Evolutionary conservation across 1,140 invertebrate genomes (phyloP), one percentile per base, ranked within the genome.

Genomic region (Pseudomyrmex sp.): DNA sequence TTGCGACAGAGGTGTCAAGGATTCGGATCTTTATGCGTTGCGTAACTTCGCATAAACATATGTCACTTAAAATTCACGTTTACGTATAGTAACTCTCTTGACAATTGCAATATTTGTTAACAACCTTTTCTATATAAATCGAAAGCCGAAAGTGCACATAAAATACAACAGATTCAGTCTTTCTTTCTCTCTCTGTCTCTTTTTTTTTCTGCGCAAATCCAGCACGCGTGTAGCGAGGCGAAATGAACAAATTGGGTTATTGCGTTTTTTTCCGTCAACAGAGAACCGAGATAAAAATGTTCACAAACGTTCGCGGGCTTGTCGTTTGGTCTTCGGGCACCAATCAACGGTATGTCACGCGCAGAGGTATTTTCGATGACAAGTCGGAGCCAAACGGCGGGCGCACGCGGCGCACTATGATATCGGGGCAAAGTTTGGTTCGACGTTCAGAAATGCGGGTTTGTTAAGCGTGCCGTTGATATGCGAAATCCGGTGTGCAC

Each of bases 321-420:
- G 18, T 56, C 26, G 76, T 54, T 63, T n/a, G 66, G 44, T 63
- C 35, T 72, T 63, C 23, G 48, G 77, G 59, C 50, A 23, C 35
- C 65, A 68, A 80, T 84, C 83, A 70, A 80, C 66, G 59, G 46
- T 82, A 59, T 70, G 83, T 80, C 83, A 84, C 26, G 48, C 58
- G 23, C 75, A 84, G 75, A 70, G 74, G 61, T 62, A 68, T 83
- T 83, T 79, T 52, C 82, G 65, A 65, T 83, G 74, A 83, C 54
- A 50, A 20, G 46, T 46, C 12, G n/a, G 23, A 52, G 54, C 44
- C 76, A 59, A 80, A 80, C 66, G 23, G 12, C 74, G 23, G n/a
- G 46, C 18, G 15, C 63, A 26, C 23, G 75, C n/a, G 62, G 26
- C 62, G 62, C 58, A 35, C 44, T 23, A 50, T n/a, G 79, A 62